Evolutionary conservation across 2,797 vertebrate species (phyloP).

Genomic region (Anguilla obscura): DNA sequence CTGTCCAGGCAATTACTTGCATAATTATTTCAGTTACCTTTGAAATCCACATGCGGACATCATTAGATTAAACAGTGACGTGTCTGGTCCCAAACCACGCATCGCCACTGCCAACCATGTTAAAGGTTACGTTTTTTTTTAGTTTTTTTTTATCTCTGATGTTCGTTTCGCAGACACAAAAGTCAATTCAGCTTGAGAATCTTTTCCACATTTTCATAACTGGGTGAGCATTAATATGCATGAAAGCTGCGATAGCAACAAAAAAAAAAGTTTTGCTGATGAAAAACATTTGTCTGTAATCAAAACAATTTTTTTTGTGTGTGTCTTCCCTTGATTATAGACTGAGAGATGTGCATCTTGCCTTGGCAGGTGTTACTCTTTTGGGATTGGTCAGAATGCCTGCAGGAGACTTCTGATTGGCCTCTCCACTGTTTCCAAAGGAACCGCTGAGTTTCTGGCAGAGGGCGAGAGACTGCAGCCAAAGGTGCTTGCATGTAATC

Average conservation of each 20-base stretch:
- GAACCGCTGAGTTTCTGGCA: conserved; percentile 81
- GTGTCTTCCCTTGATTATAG: conserved; percentile 6
- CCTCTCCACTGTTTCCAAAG: conserved; percentile 83
- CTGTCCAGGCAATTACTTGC: neutral
- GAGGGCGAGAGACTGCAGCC: conserved; percentile 90
- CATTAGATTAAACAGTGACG: neutral
- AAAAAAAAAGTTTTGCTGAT: neutral
- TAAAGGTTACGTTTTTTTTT: neutral
- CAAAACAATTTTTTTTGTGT: neutral
- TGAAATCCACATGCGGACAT: neutral
- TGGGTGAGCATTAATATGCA: neutral
- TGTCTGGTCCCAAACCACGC: conserved; percentile 6
- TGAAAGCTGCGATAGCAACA: neutral
- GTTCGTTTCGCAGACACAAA: neutral
- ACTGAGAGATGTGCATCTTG: neutral
- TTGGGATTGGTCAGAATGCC: conserved; percentile 83
- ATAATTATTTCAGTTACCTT: neutral
- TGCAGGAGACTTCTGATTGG: conserved; percentile 85
- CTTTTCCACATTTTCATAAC: neutral
- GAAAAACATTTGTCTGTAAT: neutral
- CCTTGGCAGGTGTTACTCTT: conserved; percentile 84
- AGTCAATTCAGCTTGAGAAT: neutral
- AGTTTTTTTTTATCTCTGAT: neutral
- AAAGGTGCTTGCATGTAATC: conserved; percentile 76
- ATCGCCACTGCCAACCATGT: neutral